phyloP scores from a whole-genome alignment of 2,888 invertebrate species.

The Phaedon cochleariae region DNA sequence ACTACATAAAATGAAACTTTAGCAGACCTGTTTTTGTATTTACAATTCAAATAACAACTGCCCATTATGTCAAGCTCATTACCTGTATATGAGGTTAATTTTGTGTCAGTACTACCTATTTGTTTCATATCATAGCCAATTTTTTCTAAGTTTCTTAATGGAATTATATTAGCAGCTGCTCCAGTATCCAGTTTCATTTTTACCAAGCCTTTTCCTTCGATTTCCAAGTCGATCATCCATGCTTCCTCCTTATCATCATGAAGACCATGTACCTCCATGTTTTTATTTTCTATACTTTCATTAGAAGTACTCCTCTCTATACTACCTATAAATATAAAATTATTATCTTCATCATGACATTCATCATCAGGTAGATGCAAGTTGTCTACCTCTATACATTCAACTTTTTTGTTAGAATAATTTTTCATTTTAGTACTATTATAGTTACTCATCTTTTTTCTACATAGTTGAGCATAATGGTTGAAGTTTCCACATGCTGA shows the following conservation, averaged over 20 bases:
- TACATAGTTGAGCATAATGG: slow-evolving; percentile 18
- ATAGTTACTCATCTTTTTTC: too few species aligned
- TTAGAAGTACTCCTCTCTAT: too few species aligned
- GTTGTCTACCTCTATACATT: too few species aligned
- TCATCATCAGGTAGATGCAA: too few species aligned
- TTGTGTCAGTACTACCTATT: background rate
- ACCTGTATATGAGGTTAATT: background rate
- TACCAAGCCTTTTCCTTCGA: background rate
- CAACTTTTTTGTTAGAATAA: too few species aligned
- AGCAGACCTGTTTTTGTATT: background rate
- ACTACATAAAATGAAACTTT: background rate
- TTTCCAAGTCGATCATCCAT: background rate
- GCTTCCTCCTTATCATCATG: too few species aligned
- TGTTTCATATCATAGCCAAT: background rate
- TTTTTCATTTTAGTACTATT: too few species aligned
- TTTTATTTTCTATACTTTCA: too few species aligned
- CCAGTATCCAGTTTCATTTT: background rate
- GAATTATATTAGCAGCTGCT: background rate
- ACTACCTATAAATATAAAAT: too few species aligned
- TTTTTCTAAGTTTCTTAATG: background rate
- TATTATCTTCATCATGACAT: too few species aligned
- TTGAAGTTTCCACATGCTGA: slow-evolving; percentile 21
- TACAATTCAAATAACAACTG: background rate
- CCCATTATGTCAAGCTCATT: background rate
- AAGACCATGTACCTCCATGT: too few species aligned